Base-by-base conservation (phyloP, 2,888 invertebrate genomes). In the Sinhomidia bicolor region DNA sequence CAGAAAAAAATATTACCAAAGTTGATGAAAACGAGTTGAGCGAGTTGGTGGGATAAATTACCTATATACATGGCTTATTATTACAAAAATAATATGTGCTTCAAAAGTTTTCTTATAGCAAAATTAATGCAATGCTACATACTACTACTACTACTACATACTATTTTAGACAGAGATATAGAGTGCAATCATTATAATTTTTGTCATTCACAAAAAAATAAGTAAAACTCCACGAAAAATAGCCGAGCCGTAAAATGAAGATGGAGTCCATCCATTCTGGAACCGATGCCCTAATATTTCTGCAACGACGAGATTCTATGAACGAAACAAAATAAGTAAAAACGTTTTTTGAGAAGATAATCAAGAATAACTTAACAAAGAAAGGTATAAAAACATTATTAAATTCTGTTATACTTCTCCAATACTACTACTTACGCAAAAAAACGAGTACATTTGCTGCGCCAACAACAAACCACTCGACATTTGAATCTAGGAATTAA, bases 251-350 rank as follows among this genome's bases (percentile, higher is more conserved):
- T 44, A 20, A 71, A 47, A 26, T 68, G 23, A 79, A 87, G 71
- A 68, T 83, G 88, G 78, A 82, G 26, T 88, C 88, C 88, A 88
- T 84, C 88, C 88, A 88, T 57, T 44, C 41, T 71, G 17, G 57
- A 88, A 71, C 88, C 88, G 88, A 84, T 74, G 88, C 88, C 88
- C 88, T 51, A 26, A 79, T 68, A 84, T 41, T 85, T 76, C 76
- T 29, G 68, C 17, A 86, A 86, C 71, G 36, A 80, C 47, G 85
- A 85, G 79, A 86, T 86, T 80, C 60, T 78, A 44, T 29, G 29
- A 65, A 79, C 51, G 47, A 54, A 54, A 68, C 2, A 17, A 47
- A 47, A 14, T 23, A 29, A 12, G 36, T 23, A 51, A 26, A 23
- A 71, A n/a, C n/a, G n/a, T n/a, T 23, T 57, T 44, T 57, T 62